phyloP scores from a whole-genome alignment of 2,888 invertebrate genomes.

The Prenolepis imparis region DNA sequence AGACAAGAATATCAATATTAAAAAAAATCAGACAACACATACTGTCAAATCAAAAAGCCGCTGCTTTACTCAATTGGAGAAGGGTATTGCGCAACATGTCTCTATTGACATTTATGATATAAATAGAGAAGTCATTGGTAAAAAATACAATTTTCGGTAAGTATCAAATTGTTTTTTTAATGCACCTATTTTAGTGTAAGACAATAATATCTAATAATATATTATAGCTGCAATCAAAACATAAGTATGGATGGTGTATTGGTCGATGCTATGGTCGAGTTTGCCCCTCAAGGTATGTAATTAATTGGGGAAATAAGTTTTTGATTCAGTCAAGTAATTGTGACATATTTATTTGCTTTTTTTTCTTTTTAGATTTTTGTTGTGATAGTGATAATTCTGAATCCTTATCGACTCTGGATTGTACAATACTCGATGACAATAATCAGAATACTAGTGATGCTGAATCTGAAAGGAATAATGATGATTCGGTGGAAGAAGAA shows the following conservation, averaged over 20 bases:
- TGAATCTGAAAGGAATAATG: background rate
- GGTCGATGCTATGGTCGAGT: slow-evolving; percentile 77
- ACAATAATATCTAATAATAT: background rate
- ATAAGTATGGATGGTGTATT: slow-evolving; percentile 78
- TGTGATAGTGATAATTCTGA: background rate
- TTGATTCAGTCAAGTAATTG: background rate
- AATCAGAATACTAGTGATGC: background rate
- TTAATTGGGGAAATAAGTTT: background rate
- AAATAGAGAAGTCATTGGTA: slow-evolving; percentile 81
- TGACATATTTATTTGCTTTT: no score
- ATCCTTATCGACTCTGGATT: background rate
- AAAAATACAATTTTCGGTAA: slow-evolving; percentile 83
- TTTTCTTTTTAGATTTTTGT: slow-evolving; percentile 52
- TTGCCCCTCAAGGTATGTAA: slow-evolving; percentile 73
- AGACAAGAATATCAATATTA: slow-evolving; percentile 79
- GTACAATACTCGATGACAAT: background rate
- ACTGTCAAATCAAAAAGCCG: slow-evolving; percentile 79
- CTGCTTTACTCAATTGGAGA: slow-evolving; percentile 81
- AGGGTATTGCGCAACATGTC: slow-evolving; percentile 59
- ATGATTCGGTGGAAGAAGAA: background rate
- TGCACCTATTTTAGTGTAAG: background rate
- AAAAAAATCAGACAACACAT: slow-evolving; percentile 61
- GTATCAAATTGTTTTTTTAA: slow-evolving; percentile 7
- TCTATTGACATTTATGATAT: slow-evolving; percentile 77
- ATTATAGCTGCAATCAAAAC: slow-evolving; percentile 80